Conservation (phyloP, 23 tunicate genomes). For the Styela clava region DNA sequence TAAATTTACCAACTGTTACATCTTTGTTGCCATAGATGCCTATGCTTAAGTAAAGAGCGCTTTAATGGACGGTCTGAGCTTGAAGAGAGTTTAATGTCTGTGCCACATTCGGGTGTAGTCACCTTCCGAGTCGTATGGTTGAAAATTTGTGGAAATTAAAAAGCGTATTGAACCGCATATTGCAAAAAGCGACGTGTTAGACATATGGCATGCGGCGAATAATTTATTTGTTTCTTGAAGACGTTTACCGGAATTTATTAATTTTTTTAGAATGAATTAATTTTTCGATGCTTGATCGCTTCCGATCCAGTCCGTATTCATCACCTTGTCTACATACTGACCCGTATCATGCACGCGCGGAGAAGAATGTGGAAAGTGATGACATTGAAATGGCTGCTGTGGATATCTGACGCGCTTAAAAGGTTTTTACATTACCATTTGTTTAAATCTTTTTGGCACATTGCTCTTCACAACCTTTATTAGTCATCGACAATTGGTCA, state of each 20-base stretch:
- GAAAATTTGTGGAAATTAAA: too few relatives aligned
- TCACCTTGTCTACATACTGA: slow-evolving; percentile 11
- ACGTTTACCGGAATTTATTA: not conserved
- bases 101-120: too few relatives aligned
- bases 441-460: not conserved
- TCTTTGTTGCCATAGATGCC: too few relatives aligned
- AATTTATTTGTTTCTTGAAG: not conserved
- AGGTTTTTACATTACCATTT: not conserved
- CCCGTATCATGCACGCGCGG: slow-evolving; percentile 4
- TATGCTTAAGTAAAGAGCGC: too few relatives aligned
- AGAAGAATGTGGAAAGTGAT: not conserved
- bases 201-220: not conserved
- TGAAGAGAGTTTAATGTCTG: too few relatives aligned
- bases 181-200: not conserved
- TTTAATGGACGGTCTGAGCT: too few relatives aligned
- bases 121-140: too few relatives aligned
- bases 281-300: slow-evolving; percentile 9
- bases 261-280: slow-evolving; percentile 11
- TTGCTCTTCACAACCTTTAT: too few relatives aligned
- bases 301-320: not conserved
- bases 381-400: not conserved
- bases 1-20: too few relatives aligned
- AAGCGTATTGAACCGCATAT: too few relatives aligned
- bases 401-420: not conserved
- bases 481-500: too few relatives aligned